A percentile compares a stretch with the other conserved stretches of the same genome.
phyloP scores from a whole-genome alignment of 2,113 vertebrate species.

The Natator depressus region DNA sequence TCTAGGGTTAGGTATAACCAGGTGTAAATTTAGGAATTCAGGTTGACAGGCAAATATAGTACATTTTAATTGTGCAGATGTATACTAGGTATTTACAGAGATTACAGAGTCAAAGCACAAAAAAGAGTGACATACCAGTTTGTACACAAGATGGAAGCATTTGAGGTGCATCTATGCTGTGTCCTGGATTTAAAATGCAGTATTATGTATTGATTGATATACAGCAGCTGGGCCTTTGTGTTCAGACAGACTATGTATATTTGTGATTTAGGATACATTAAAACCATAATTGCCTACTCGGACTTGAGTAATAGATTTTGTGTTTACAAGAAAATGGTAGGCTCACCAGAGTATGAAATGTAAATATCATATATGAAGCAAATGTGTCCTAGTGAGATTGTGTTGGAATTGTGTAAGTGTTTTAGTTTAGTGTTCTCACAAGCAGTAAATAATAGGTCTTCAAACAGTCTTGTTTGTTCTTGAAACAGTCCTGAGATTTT shows the following conservation, averaged over 20 bases:
- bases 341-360: background rate
- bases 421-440: background rate
- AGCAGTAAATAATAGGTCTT: background rate
- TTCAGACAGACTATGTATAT: background rate
- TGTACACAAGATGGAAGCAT: background rate
- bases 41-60: background rate
- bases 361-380: background rate
- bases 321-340: background rate
- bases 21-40: background rate
- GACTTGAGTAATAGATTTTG: background rate
- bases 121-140: background rate
- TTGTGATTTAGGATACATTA: background rate
- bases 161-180: background rate
- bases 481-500: background rate
- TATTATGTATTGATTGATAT: background rate
- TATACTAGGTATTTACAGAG: background rate
- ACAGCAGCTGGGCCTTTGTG: background rate
- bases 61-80: background rate
- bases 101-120: constrained; percentile 1
- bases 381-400: accelerated
- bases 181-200: background rate
- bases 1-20: background rate
- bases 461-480: background rate
- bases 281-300: background rate
- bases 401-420: background rate